Percentiles rank a stretch among this genome's conserved stretches.
These are phyloP conservation scores for Harpalus rufipes DNA, from an alignment of 2,888 invertebrate species.

Conservation along the genomic window DNA sequence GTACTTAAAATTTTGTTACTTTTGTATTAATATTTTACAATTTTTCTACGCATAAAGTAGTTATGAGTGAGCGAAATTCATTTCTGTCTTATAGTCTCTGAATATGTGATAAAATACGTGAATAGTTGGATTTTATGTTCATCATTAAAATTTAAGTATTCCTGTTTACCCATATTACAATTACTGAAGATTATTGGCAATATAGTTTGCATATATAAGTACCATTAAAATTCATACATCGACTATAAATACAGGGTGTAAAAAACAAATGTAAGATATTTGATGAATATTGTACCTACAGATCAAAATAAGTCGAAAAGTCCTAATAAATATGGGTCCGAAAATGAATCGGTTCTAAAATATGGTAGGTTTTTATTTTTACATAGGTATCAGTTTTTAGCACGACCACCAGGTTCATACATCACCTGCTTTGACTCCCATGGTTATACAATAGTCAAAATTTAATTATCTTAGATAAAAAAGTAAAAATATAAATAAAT, in stretches of 20 bases:
- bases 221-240: slow-evolving; percentile 19
- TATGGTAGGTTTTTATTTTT: no score
- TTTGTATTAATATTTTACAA: slow-evolving; percentile 21
- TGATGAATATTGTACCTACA: background rate
- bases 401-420: no score
- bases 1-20: slow-evolving; percentile 27
- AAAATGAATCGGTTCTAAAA: no score
- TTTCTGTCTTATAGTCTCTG: slow-evolving; percentile 24
- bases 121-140: slow-evolving; percentile 26
- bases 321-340: no score
- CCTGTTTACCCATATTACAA: slow-evolving; percentile 34
- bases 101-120: slow-evolving; percentile 2
- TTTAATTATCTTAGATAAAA: no score
- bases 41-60: slow-evolving; percentile 30
- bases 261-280: background rate
- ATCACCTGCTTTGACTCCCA: no score
- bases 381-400: no score
- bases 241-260: slow-evolving; percentile 14
- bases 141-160: slow-evolving; percentile 42
- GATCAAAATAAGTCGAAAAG: no score
- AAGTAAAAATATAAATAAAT: no score
- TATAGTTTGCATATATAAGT: slow-evolving; percentile 15
- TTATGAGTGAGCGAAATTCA: slow-evolving; percentile 13
- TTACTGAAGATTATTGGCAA: slow-evolving; percentile 34
- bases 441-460: no score